phyloP scores from a whole-genome alignment of 2,888 invertebrate species.

The Corythucha ciliata region DNA sequence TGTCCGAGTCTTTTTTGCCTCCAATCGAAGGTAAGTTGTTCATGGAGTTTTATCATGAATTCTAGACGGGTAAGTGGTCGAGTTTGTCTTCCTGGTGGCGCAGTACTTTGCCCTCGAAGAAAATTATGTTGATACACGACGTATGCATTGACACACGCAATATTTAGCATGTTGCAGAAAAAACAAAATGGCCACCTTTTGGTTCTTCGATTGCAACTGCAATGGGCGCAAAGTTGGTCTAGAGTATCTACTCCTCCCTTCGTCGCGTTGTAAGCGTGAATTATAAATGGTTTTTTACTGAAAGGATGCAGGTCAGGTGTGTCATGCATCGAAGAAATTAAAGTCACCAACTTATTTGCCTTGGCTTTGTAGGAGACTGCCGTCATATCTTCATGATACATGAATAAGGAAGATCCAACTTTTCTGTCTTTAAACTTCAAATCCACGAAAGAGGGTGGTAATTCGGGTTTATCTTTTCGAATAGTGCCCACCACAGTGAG shows the following conservation, averaged over 20 bases:
- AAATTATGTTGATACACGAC: slow-evolving; percentile 18
- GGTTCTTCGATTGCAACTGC: slow-evolving; percentile 31
- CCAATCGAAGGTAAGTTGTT: slow-evolving; percentile 17
- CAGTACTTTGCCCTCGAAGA: neutral
- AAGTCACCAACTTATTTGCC: slow-evolving; percentile 32
- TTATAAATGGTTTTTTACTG: slow-evolving; percentile 35
- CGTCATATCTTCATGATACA: slow-evolving; percentile 34
- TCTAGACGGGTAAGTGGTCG: slow-evolving; percentile 2
- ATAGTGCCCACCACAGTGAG: slow-evolving; percentile 27
- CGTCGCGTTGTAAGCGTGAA: slow-evolving; percentile 34
- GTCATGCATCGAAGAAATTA: slow-evolving; percentile 36
- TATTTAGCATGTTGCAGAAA: slow-evolving; percentile 34
- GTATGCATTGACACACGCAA: slow-evolving; percentile 34
- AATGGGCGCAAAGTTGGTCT: slow-evolving; percentile 34
- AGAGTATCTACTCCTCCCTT: slow-evolving; percentile 36
- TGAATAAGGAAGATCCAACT: slow-evolving; percentile 34
- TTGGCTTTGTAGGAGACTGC: slow-evolving; percentile 36
- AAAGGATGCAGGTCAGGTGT: slow-evolving; percentile 28
- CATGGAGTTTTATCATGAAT: slow-evolving; percentile 19
- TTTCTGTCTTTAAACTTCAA: slow-evolving; percentile 25
- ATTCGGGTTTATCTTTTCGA: slow-evolving; percentile 34
- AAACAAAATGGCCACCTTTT: slow-evolving; percentile 34
- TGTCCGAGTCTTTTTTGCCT: slow-evolving; percentile 9
- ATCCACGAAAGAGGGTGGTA: slow-evolving; percentile 37
- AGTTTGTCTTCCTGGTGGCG: too few species aligned